Evolutionary conservation across 2,113 vertebrate genomes (phyloP), one percentile per base, ranked within the genome.

Genomic region (Vimba vimba): DNA sequence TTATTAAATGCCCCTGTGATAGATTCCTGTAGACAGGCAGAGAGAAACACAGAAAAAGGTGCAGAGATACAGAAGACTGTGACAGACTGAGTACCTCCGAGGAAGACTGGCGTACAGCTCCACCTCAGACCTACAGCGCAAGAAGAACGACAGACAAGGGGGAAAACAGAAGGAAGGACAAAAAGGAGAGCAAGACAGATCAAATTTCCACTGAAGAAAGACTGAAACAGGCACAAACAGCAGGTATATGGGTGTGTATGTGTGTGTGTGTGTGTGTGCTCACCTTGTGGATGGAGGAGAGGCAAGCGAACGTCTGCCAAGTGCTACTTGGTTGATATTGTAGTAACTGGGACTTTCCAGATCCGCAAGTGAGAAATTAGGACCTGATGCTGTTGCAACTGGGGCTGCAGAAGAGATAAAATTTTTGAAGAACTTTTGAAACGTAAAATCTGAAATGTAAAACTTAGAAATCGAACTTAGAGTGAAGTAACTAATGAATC

Each of bases 301-400:
- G 89, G 97, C 96, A 92, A 98, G 96, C 82, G 97, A 97, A 86
- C 97, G 96, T 77, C 97, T 94, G 76, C 97, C 96, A 90, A 98
- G 95, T 88, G 97, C 95, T 91, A 98, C 97, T 93, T 98, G 97
- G 95, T 98, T 98, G 93, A 98, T 98, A 94, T 98, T 98, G 93
- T 98, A 98, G 93, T 98, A 98, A 83, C 97, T 96, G 15, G 97
- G 97, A 90, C 96, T 97, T 92, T 98, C 97, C 93, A 98, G 94
- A 91, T 98, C 97, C 0, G 97, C 97, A 95, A 98, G 93, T 75
- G 97, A 97, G 94, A 98, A 98, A 94, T 97, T 98, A 84, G 97
- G 97, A 74, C 97, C 97, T 9, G 97, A 96, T 2, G 97, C 97
- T 6, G 97, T 97, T 0, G 97, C 97, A 84, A 98, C 97, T 0